Conservation (phyloP, 2,888 invertebrate genomes). For the Diarsia dahlii region DNA sequence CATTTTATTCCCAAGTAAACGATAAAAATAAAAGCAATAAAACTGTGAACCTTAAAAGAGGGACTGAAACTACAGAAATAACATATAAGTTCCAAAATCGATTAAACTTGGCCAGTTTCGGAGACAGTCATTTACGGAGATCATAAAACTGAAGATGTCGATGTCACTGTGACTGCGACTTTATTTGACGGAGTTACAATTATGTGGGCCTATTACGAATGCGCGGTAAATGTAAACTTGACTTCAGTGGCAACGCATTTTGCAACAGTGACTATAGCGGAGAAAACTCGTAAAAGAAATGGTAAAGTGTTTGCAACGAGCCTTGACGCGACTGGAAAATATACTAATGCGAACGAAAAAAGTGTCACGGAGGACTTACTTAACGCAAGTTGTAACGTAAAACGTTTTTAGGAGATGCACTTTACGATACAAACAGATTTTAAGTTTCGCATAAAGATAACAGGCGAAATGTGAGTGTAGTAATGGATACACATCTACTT, state of each 20-base stretch:
- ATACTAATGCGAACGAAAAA: too few species aligned
- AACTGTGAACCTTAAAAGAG: constrained; percentile 60
- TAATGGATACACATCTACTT: too few species aligned
- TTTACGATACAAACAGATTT: too few species aligned
- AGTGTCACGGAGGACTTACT: too few species aligned
- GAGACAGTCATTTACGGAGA: constrained; percentile 56
- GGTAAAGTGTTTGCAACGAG: too few species aligned
- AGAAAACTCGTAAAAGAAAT: too few species aligned
- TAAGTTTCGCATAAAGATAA: too few species aligned
- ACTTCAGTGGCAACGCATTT: not conserved
- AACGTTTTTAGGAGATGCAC: too few species aligned
- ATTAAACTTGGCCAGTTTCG: constrained; percentile 75
- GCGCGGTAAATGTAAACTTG: not conserved
- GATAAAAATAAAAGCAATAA: constrained; percentile 65
- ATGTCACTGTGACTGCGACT: constrained; percentile 19
- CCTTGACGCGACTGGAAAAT: too few species aligned
- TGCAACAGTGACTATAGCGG: not conserved
- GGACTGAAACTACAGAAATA: constrained; percentile 57
- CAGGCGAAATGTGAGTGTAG: too few species aligned
- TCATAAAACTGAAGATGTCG: constrained; percentile 58
- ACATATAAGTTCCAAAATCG: constrained; percentile 68
- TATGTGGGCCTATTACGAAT: not conserved
- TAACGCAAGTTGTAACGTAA: too few species aligned
- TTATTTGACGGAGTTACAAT: constrained; percentile 34
- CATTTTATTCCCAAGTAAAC: constrained; percentile 57